Percentiles rank a stretch among this genome's conserved stretches.
Conservation (phyloP, 2,113 vertebrate species). For the Scatophagus argus region DNA sequence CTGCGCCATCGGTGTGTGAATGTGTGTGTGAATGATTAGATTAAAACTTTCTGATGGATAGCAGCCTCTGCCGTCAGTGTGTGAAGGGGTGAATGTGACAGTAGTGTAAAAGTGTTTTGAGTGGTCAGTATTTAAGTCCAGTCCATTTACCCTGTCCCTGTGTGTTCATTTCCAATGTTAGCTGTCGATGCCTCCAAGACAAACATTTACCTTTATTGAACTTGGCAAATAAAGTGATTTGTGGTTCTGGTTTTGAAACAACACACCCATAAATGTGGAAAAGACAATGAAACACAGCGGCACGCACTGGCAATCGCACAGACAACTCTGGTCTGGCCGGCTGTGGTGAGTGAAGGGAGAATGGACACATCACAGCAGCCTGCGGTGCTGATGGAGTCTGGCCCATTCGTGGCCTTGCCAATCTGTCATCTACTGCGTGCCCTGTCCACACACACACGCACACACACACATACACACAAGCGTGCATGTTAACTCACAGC, state of each 20-base stretch:
- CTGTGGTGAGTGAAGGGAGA: slow-evolving; percentile 62
- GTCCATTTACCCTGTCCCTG: not conserved
- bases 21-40: no score
- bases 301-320: slow-evolving; percentile 37
- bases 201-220: slow-evolving; percentile 55
- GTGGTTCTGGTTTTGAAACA: slow-evolving; percentile 44
- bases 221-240: slow-evolving; percentile 58
- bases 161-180: slow-evolving; percentile 17
- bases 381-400: slow-evolving; percentile 68
- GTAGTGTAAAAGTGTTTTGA: no score
- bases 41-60: no score
- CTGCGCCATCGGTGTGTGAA: no score
- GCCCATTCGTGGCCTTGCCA: slow-evolving; percentile 72
- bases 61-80: no score
- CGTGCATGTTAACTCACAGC: slow-evolving; percentile 35
- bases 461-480: slow-evolving; percentile 38
- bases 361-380: slow-evolving; percentile 69
- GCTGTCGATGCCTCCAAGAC: slow-evolving; percentile 28
- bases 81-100: no score
- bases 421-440: slow-evolving; percentile 69
- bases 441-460: slow-evolving; percentile 48
- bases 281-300: slow-evolving; percentile 11
- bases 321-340: slow-evolving; percentile 45
- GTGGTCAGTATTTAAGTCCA: no score
- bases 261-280: slow-evolving; percentile 19